Conservation (phyloP, 2,888 invertebrate species). For the Orthonychiurus folsomi region DNA sequence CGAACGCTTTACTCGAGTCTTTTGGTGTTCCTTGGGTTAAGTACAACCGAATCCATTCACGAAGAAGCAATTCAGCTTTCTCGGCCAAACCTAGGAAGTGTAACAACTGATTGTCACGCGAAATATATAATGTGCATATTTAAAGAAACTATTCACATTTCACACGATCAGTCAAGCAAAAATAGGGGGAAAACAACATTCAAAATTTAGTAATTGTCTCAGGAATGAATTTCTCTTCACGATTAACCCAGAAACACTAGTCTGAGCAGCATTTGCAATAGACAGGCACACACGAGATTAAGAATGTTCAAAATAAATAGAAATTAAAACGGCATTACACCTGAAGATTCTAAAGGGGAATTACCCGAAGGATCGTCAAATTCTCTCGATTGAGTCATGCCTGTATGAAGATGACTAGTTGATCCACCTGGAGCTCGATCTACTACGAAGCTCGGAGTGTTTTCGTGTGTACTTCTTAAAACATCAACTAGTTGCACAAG, state of each 20-base stretch:
- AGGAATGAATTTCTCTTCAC: neutral
- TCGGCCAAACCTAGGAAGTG: constrained; percentile 70
- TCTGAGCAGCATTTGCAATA: constrained; percentile 23
- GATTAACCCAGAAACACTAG: constrained; percentile 30
- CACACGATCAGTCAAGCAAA: too few species aligned
- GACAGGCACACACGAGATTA: neutral
- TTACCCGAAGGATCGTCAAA: constrained; percentile 39
- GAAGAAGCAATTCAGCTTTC: constrained; percentile 83
- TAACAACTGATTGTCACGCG: too few species aligned
- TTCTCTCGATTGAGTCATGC: constrained; percentile 67
- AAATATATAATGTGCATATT: too few species aligned
- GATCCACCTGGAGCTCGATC: constrained; percentile 72
- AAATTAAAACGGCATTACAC: constrained; percentile 6
- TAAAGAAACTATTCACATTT: too few species aligned
- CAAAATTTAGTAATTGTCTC: neutral
- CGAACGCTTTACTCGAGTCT: constrained; percentile 82
- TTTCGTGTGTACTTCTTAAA: constrained; percentile 24
- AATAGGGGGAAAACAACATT: too few species aligned
- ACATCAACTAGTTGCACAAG: constrained; percentile 38
- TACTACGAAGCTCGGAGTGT: constrained; percentile 63
- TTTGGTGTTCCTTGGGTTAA: constrained; percentile 70
- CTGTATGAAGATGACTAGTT: constrained; percentile 83
- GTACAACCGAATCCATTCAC: constrained; percentile 92
- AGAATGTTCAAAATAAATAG: constrained; percentile 4
- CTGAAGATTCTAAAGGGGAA: neutral